Percentiles rank a stretch among this genome's conserved stretches.
These are phyloP conservation scores for Parelbella ahira DNA, from an alignment of 2,888 invertebrate genomes.

Conservation along the genomic window DNA sequence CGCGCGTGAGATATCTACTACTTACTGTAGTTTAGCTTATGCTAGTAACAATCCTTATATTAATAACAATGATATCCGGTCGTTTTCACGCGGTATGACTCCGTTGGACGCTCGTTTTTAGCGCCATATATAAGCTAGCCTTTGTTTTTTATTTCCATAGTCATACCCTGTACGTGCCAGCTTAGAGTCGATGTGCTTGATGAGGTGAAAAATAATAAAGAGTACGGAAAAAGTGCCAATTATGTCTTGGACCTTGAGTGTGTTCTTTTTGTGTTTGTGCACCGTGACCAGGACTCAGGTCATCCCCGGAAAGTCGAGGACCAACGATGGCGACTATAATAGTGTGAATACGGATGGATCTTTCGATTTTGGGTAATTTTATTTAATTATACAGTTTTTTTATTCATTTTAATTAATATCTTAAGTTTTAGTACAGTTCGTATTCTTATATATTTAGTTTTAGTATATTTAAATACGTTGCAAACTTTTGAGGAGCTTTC, in stretches of 20 bases:
- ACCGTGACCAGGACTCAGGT: conserved; percentile 63
- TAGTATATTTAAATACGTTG: too few relatives aligned
- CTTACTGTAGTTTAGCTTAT: too few relatives aligned
- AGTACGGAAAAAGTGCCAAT: too few relatives aligned
- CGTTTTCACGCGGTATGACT: conserved; percentile 71
- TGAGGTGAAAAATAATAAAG: conserved; percentile 41
- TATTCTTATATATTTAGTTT: too few relatives aligned
- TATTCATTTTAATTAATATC: too few relatives aligned
- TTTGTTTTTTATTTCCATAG: conserved; percentile 70
- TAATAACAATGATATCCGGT: conserved; percentile 78
- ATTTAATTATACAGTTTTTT: too few relatives aligned
- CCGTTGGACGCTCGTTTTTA: conserved; percentile 63
- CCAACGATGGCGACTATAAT: conserved; percentile 82
- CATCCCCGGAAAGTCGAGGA: conserved; percentile 67
- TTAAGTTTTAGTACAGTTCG: not conserved
- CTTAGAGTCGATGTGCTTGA: conserved; percentile 35
- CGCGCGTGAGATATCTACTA: too few relatives aligned
- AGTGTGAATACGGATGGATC: conserved; percentile 86
- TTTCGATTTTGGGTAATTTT: conserved; percentile 84
- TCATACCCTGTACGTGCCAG: conserved; percentile 47
- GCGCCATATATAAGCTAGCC: conserved; percentile 70
- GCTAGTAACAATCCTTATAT: too few relatives aligned
- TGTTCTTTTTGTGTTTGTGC: conserved; percentile 60
- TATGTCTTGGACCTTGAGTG: conserved; percentile 64
- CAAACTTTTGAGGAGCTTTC: too few relatives aligned